These are phyloP conservation scores for Myotis vivesi DNA, from an alignment of 2,797 vertebrate species.

Conservation along the genomic window DNA sequence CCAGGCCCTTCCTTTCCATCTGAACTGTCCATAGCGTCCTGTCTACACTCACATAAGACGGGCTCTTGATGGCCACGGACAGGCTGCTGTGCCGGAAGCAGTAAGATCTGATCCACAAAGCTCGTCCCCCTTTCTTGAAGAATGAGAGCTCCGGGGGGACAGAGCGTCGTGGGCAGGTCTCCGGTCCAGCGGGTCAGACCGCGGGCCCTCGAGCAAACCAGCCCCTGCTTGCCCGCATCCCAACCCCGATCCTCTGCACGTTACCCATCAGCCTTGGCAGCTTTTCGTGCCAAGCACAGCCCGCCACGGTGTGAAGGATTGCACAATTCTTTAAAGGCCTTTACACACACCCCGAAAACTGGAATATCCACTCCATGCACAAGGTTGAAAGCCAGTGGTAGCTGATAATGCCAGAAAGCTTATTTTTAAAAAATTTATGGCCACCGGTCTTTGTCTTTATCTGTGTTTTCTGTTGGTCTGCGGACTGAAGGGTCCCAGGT, in stretches of 20 bases:
- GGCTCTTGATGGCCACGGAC: neutral
- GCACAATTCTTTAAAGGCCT: constrained; percentile 9
- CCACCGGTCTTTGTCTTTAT: constrained; percentile 33
- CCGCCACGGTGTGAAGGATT: neutral
- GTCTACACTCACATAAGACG: neutral
- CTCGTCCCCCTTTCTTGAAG: neutral
- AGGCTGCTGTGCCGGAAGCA: neutral
- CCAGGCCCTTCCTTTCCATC: neutral
- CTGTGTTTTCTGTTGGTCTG: neutral
- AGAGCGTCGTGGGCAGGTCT: neutral
- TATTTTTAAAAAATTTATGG: constrained; percentile 38
- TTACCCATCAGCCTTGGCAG: neutral
- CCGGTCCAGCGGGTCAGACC: neutral
- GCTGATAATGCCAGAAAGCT: constrained; percentile 47
- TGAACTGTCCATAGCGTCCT: neutral
- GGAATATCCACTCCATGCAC: neutral
- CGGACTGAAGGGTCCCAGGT: too few species aligned
- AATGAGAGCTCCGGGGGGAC: fast-evolving
- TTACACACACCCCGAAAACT: neutral
- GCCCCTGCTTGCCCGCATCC: neutral
- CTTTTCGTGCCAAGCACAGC: neutral
- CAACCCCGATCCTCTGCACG: neutral
- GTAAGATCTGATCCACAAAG: neutral
- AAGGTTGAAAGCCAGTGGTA: constrained; percentile 33
- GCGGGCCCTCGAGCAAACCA: neutral